Evolutionary conservation across 2,888 invertebrate species (phyloP).

Genomic region (Microdon myrmicae): DNA sequence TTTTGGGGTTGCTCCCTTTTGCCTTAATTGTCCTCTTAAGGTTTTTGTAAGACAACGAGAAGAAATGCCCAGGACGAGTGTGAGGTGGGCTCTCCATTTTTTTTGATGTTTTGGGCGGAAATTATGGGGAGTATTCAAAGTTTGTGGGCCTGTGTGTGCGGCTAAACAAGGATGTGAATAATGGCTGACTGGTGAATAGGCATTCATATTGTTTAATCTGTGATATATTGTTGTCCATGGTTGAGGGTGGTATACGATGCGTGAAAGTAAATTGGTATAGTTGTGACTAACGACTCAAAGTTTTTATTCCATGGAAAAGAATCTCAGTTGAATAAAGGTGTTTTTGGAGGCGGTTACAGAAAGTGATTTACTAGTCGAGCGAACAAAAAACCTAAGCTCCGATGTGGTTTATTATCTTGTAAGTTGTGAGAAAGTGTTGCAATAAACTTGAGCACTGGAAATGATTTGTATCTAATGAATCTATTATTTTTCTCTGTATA

Average conservation of each 20-base stretch:
- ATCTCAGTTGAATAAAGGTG: too few relatives aligned
- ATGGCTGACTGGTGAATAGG: conserved; percentile 11
- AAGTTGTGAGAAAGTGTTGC: neutral
- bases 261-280: neutral
- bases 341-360: neutral
- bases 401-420: neutral
- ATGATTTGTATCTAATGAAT: too few relatives aligned
- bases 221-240: neutral
- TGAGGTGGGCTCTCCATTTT: neutral
- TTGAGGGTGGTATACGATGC: too few relatives aligned
- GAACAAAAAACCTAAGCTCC: neutral
- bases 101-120: too few relatives aligned
- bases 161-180: conserved; percentile 16
- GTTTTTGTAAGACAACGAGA: conserved; percentile 16
- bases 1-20: conserved; percentile 9
- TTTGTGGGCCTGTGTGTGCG: neutral
- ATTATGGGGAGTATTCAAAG: neutral
- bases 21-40: conserved; percentile 46
- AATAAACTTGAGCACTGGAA: neutral
- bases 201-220: conserved; percentile 1
- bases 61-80: conserved; percentile 6
- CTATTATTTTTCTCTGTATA: too few relatives aligned
- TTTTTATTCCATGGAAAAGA: neutral
- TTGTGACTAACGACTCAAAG: neutral
- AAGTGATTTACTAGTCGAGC: neutral